Conservation (phyloP, 2,113 vertebrate genomes). For the Campylomormyrus numenius region DNA sequence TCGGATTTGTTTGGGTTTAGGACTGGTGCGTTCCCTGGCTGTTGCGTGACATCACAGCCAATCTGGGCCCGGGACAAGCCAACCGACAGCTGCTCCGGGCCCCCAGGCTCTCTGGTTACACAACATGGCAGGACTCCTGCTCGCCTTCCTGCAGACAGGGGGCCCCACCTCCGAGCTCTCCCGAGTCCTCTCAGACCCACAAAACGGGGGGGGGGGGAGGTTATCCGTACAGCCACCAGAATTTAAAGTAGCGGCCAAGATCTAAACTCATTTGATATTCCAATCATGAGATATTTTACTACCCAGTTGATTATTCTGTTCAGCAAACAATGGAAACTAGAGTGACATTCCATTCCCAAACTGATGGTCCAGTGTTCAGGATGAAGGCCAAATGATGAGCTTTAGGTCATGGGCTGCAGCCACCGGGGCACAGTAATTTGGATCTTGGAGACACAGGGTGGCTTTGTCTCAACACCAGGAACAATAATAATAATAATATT, state of each 20-base stretch:
- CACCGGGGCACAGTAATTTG: background rate
- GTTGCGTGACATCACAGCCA: constrained; percentile 63
- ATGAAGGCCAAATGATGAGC: background rate
- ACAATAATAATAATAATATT: constrained; percentile 3
- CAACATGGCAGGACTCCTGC: constrained; percentile 40
- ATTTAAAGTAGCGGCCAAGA: background rate
- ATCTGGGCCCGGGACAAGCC: constrained; percentile 53
- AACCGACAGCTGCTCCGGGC: constrained; percentile 56
- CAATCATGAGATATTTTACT: background rate
- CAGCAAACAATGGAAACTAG: background rate
- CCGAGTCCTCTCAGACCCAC: background rate
- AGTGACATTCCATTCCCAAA: background rate
- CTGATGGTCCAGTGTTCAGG: background rate
- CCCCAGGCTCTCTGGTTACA: constrained; percentile 52
- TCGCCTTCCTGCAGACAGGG: background rate
- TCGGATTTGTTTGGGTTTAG: background rate
- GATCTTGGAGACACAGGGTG: background rate
- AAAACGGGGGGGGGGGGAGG: background rate
- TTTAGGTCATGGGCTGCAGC: background rate
- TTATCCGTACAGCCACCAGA: background rate
- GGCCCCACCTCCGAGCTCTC: background rate
- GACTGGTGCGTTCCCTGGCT: constrained; percentile 46
- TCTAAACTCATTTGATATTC: background rate
- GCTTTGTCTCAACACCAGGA: background rate
- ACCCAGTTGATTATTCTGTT: background rate